Evolutionary conservation across 2,797 vertebrate genomes (phyloP).

Genomic region (Otolemur crassicaudatus): DNA sequence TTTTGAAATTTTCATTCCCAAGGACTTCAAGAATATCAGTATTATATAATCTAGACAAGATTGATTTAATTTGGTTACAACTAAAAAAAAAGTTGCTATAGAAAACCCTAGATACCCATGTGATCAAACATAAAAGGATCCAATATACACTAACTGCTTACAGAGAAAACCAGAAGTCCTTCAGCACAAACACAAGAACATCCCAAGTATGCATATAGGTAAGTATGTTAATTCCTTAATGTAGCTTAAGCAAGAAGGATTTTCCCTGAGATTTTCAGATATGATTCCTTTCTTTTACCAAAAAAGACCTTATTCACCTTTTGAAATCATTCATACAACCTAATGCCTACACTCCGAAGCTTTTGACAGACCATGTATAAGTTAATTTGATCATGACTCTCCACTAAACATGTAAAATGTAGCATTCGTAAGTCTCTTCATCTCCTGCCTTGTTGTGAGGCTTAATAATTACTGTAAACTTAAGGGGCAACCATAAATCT

Average conservation of each 20-base stretch:
- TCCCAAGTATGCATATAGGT: background rate
- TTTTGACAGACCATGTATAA: constrained; percentile 31
- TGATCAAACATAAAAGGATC: constrained; percentile 39
- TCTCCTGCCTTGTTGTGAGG: background rate
- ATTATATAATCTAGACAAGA: background rate
- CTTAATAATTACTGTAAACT: constrained; percentile 25
- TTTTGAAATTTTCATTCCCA: constrained; percentile 51
- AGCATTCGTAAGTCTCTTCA: background rate
- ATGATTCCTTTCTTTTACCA: constrained; percentile 39
- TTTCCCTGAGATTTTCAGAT: constrained; percentile 39
- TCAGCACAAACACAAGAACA: constrained; percentile 3
- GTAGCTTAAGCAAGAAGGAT: constrained; percentile 36
- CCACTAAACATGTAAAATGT: constrained; percentile 25
- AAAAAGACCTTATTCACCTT: background rate
- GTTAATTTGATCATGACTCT: background rate
- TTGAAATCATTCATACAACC: constrained; percentile 22
- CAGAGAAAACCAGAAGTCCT: constrained; percentile 8
- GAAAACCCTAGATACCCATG: constrained; percentile 29
- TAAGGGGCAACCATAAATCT: constrained; percentile 8
- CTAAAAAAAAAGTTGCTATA: background rate
- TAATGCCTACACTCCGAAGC: background rate
- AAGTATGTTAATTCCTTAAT: constrained; percentile 43
- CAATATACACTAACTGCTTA: background rate
- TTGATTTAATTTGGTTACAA: constrained; percentile 55
- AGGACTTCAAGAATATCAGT: constrained; percentile 44